Percentiles rank a stretch among this genome's conserved stretches.
Evolutionary conservation across 2,797 vertebrate species (phyloP).

Genomic region (Podargus strigoides): DNA sequence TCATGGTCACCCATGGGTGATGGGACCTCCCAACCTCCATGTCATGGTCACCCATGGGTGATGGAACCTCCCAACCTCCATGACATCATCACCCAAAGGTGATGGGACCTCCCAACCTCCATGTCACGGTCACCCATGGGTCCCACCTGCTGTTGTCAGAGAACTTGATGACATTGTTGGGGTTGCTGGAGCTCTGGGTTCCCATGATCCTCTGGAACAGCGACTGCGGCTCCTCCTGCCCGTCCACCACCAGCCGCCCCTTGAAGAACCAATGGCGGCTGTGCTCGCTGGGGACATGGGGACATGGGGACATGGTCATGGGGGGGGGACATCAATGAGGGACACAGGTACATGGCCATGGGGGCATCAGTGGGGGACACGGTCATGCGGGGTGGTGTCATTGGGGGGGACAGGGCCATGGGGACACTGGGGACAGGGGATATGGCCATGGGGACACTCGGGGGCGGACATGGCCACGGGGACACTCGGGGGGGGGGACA

Average conservation of each 20-base stretch:
- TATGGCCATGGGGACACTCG: not conserved
- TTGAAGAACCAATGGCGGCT: conserved; percentile 96
- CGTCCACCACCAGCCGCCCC: conserved; percentile 82
- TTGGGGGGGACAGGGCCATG: not conserved
- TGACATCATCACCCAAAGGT: not conserved
- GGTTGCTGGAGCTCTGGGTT: conserved; percentile 86
- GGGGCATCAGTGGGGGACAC: not conserved
- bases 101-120: conserved; percentile 9
- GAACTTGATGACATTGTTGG: conserved; percentile 93
- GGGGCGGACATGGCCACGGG: not conserved
- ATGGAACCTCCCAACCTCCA: not conserved
- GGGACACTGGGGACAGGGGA: not conserved
- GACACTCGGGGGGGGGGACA: not conserved
- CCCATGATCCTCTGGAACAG: conserved; percentile 90
- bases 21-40: too few relatives aligned
- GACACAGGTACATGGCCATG: not conserved
- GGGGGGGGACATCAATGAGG: too few relatives aligned
- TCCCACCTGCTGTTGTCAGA: conserved; percentile 91
- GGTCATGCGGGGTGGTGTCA: not conserved
- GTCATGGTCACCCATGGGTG: not conserved
- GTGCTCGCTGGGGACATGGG: conserved; percentile 81
- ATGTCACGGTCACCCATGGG: accelerated
- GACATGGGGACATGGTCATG: not conserved
- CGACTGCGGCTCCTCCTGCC: conserved; percentile 76
- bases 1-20: not conserved